Conservation (phyloP, 1,140 invertebrate genomes). For the Panonychus citri region DNA sequence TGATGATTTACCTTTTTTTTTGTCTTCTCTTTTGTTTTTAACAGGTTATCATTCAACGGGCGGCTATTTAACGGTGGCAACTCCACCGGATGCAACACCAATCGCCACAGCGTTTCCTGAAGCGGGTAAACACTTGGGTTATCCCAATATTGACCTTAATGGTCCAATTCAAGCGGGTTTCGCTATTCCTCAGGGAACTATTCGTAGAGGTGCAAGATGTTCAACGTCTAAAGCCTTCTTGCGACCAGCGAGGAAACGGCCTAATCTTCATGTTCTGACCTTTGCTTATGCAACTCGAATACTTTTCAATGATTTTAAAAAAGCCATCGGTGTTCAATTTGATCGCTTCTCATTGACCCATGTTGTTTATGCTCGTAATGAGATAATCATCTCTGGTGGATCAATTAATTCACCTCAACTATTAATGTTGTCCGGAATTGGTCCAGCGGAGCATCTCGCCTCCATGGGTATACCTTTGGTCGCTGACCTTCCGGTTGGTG, state of each 20-base stretch:
- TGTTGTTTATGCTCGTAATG: slow-evolving; percentile 39
- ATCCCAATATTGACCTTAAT: slow-evolving; percentile 53
- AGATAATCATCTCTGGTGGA: slow-evolving; percentile 55
- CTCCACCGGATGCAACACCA: slow-evolving; percentile 40
- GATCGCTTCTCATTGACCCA: slow-evolving; percentile 35
- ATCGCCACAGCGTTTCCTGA: slow-evolving; percentile 61
- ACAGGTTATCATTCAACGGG: slow-evolving; percentile 48
- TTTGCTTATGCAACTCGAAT: slow-evolving; percentile 53
- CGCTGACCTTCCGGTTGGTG: slow-evolving; percentile 23
- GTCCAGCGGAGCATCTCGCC: slow-evolving; percentile 29
- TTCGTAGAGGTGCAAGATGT: slow-evolving; percentile 52
- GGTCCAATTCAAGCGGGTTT: slow-evolving; percentile 43
- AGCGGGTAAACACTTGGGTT: slow-evolving; percentile 52
- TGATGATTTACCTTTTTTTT: background rate
- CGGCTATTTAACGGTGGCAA: slow-evolving; percentile 58
- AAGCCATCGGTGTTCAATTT: slow-evolving; percentile 52
- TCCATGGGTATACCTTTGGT: slow-evolving; percentile 20
- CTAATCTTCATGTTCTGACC: slow-evolving; percentile 63
- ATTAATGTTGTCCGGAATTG: slow-evolving; percentile 70
- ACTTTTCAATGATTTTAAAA: slow-evolving; percentile 55
- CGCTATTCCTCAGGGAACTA: slow-evolving; percentile 45
- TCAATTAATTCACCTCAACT: slow-evolving; percentile 54
- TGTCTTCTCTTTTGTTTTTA: slow-evolving; percentile 26
- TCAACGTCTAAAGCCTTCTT: slow-evolving; percentile 73
- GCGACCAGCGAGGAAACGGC: slow-evolving; percentile 46